A percentile compares a stretch with the other conserved stretches of the same genome.
phyloP scores from a whole-genome alignment of 2,797 vertebrate species.

The Nyctibius grandis region DNA sequence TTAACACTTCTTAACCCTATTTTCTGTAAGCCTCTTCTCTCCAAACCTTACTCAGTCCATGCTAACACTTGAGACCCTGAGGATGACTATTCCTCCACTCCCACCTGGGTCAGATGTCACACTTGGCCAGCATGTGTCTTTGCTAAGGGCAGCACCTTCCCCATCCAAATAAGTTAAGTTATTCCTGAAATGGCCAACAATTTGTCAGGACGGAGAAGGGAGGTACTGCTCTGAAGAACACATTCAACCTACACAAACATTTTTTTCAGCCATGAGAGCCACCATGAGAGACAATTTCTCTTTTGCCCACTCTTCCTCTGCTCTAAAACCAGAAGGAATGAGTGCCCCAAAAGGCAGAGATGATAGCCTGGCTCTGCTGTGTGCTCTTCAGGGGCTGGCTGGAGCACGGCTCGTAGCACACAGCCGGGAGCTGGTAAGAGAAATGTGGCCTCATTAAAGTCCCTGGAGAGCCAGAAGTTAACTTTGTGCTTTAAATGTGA shows the following conservation, averaged over 20 bases:
- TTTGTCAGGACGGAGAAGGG: not conserved
- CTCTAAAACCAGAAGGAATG: not conserved
- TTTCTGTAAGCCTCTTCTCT: not conserved
- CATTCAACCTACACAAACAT: not conserved
- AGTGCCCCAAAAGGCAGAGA: not conserved
- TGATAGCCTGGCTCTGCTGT: not conserved
- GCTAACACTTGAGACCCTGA: not conserved
- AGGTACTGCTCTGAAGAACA: not conserved
- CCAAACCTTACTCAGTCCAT: not conserved
- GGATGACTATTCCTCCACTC: not conserved
- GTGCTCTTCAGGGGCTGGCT: not conserved
- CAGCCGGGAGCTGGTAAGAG: not conserved
- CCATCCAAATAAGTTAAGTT: not conserved
- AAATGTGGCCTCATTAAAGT: not conserved
- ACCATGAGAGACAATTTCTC: not conserved
- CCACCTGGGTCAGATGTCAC: not conserved
- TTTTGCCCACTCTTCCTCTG: not conserved
- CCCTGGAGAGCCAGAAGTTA: not conserved
- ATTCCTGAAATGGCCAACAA: not conserved
- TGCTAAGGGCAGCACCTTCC: not conserved
- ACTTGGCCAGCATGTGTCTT: accelerated
- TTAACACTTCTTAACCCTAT: not conserved
- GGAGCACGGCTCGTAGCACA: not conserved
- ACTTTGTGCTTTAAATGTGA: not conserved
- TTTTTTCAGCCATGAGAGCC: not conserved